A percentile compares a stretch with the other conserved stretches of the same genome.
Evolutionary conservation across 2,113 vertebrate genomes (phyloP).

Genomic region (Podarcis muralis): DNA sequence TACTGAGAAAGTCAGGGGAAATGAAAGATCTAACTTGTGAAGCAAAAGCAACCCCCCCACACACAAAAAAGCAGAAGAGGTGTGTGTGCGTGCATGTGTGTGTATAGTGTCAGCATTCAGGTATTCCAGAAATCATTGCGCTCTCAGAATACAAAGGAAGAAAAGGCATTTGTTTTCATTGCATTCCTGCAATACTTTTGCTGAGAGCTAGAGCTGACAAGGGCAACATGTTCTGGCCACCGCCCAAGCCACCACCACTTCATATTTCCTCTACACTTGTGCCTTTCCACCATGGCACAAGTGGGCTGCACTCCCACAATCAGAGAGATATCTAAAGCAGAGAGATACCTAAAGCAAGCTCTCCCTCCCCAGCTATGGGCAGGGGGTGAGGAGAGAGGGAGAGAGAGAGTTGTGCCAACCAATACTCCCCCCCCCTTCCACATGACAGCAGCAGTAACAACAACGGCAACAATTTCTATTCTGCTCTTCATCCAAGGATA

Average conservation of each 20-base stretch:
- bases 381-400: no score
- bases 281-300: background rate
- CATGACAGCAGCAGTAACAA: no score
- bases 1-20: background rate
- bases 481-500: no score
- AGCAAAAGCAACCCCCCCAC: background rate
- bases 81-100: background rate
- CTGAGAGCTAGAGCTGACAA: constrained; percentile 5
- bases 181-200: background rate
- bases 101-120: background rate
- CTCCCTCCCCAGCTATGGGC: no score
- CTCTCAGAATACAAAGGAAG: background rate
- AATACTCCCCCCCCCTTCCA: no score
- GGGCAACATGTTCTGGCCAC: background rate
- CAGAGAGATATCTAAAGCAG: background rate
- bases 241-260: background rate
- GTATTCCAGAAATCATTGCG: background rate
- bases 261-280: background rate
- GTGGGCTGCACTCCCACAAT: background rate
- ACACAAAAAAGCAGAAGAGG: background rate
- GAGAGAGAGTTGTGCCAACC: no score
- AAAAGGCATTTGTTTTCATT: background rate
- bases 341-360: no score
- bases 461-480: no score
- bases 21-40: constrained; percentile 11